Base-by-base conservation (phyloP, 2,797 vertebrate genomes). In the Eulemur albifrons region DNA sequence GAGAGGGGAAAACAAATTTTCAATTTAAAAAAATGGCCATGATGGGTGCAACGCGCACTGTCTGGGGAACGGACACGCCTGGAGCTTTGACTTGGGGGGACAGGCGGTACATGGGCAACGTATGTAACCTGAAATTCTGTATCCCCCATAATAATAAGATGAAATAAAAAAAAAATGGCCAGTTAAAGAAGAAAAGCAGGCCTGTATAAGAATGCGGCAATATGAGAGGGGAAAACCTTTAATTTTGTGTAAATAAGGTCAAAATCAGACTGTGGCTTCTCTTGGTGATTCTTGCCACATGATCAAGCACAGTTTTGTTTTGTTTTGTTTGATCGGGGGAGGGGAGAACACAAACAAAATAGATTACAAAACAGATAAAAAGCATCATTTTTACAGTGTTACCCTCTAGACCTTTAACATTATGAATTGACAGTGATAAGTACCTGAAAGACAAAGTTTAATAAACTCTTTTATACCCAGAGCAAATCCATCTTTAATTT, bases 301-400 rank as follows among this genome's bases (percentile, higher is more conserved):
- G 18, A 30, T 7, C 13, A 70, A 69, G 45, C 35, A 72, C 0
- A 43, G 38, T 43, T 72, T 77, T 13, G 18, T 67, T 32, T 63
- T 54, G 2, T 27, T 18, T 80, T 54, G 9, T 61, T 43, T 3
- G 5, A n/a, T 1, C 2, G 0, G 17, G 12, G 48, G 20, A 25
- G 10, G 4, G 76, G 40, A 90, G 77, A 15, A 88, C 35, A 45
- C 12, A 88, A 83, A 85, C 35, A 73, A 52, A 93, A 67, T n/a
- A n/a, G 52, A 45, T 92, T 76, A 84, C 4, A 67, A 93, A 91
- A 80, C 35, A 76, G 67, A 67, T 48, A 35, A 82, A 93, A 95
- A 70, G 40, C 30, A 93, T 50, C 65, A 80, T 61, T 43, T 85
- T 79, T 25, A 52, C 25, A 91, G 61, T 87, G 32, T n/a, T 25